Conservation (phyloP, 1,140 invertebrate species). For the Rhyacophila brunnea region DNA sequence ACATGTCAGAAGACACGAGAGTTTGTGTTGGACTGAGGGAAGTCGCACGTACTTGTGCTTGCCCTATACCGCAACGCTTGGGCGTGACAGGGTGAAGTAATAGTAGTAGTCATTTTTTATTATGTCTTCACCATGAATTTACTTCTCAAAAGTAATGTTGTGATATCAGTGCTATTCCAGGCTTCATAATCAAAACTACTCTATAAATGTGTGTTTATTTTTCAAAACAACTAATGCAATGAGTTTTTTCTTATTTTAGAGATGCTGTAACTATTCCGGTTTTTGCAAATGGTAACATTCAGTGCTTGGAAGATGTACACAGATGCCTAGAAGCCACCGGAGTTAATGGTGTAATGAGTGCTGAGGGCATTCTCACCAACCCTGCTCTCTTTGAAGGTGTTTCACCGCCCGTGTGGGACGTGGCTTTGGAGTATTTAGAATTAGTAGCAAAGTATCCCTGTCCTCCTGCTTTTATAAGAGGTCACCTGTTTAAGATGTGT, state of each 20-base stretch:
- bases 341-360: constrained; percentile 86
- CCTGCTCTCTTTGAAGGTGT: constrained; percentile 82
- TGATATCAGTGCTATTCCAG: too few species aligned
- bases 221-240: too few species aligned
- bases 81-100: too few species aligned
- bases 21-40: too few species aligned
- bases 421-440: constrained; percentile 87
- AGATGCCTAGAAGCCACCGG: constrained; percentile 84
- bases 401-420: constrained; percentile 81
- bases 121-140: too few species aligned
- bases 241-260: constrained; percentile 61
- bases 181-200: too few species aligned
- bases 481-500: constrained; percentile 96
- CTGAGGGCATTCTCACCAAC: constrained; percentile 95
- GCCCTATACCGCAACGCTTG: too few species aligned
- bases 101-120: too few species aligned
- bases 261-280: constrained; percentile 87
- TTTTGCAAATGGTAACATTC: constrained; percentile 97
- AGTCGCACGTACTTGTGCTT: too few species aligned
- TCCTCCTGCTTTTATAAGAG: constrained; percentile 85
- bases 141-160: too few species aligned
- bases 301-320: constrained; percentile 84
- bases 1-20: too few species aligned
- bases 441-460: constrained; percentile 83
- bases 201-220: too few species aligned